Evolutionary conservation across 2,797 vertebrate genomes (phyloP).

Genomic region (Mus minutoides): DNA sequence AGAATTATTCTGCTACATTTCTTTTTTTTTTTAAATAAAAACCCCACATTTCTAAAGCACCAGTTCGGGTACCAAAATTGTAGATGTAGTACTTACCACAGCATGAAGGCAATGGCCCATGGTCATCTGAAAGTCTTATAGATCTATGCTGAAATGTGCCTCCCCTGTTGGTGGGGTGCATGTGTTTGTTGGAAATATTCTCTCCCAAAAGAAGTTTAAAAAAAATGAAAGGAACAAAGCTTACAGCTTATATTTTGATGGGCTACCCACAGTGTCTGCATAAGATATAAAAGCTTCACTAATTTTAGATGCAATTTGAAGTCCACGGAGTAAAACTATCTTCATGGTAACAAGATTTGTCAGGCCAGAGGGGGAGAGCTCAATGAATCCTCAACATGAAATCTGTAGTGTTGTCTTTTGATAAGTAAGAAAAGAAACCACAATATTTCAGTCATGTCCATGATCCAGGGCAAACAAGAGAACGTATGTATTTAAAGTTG

Average conservation of each 20-base stretch:
- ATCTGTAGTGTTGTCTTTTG: conserved; percentile 76
- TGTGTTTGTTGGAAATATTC: conserved; percentile 82
- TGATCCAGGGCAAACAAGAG: conserved; percentile 87
- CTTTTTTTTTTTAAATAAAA: conserved; percentile 66
- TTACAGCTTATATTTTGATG: conserved; percentile 83
- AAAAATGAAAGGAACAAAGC: conserved; percentile 78
- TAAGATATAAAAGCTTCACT: conserved; percentile 82
- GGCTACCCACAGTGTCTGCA: conserved; percentile 81
- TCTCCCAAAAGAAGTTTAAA: conserved; percentile 65
- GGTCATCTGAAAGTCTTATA: conserved; percentile 85
- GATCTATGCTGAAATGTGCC: conserved; percentile 86
- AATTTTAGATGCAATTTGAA: conserved; percentile 84
- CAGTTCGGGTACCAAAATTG: conserved; percentile 84
- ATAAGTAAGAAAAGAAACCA: conserved; percentile 80
- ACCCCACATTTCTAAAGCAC: conserved; percentile 84
- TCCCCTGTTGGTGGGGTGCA: conserved; percentile 79
- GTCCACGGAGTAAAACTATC: conserved; percentile 85
- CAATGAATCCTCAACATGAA: conserved; percentile 78
- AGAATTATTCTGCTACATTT: conserved; percentile 81
- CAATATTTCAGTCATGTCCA: conserved; percentile 85
- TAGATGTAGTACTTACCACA: conserved; percentile 87
- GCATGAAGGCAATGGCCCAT: conserved; percentile 83
- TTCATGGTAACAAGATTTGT: conserved; percentile 84
- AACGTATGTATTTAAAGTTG: conserved; percentile 86
- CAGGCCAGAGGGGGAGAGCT: conserved; percentile 82